A percentile compares a stretch with the other conserved stretches of the same genome.
Conservation (phyloP, 2,888 invertebrate genomes). For the Drosophila cognata region DNA sequence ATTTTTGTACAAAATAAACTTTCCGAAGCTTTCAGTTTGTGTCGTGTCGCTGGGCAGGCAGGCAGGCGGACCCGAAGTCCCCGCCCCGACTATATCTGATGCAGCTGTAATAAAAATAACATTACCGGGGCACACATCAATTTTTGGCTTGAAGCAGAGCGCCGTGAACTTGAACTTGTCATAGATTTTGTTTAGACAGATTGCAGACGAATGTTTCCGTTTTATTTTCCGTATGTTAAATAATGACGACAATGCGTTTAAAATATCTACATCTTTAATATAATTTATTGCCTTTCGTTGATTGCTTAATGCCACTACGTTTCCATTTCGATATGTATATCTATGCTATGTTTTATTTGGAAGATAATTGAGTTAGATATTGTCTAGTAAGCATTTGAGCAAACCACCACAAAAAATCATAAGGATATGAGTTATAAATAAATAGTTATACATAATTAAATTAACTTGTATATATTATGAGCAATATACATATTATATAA, state of each 20-base stretch:
- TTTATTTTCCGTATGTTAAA: constrained; percentile 8
- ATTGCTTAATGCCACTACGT: constrained; percentile 66
- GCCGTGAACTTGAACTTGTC: constrained; percentile 84
- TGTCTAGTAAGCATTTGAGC: constrained; percentile 62
- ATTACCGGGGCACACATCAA: constrained; percentile 62
- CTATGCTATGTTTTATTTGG: constrained; percentile 69
- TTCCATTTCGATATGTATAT: constrained; percentile 69
- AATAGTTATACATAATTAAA: constrained; percentile 39
- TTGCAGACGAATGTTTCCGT: constrained; percentile 56
- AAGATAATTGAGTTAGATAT: constrained; percentile 70
- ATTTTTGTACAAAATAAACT: constrained; percentile 51
- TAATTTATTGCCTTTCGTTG: constrained; percentile 69
- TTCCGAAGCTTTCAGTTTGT: constrained; percentile 13
- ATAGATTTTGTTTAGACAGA: constrained; percentile 46
- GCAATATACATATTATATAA: constrained; percentile 33
- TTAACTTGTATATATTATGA: constrained; percentile 47
- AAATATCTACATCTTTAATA: constrained; percentile 54
- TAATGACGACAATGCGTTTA: constrained; percentile 9
- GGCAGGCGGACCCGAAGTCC: constrained; percentile 34
- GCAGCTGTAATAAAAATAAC: constrained; percentile 72
- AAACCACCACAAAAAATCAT: constrained; percentile 62
- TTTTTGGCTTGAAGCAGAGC: constrained; percentile 48
- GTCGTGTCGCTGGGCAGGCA: constrained; percentile 52
- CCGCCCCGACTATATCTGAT: constrained; percentile 35
- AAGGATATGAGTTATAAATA: constrained; percentile 32